Base-by-base conservation (phyloP, 2,113 vertebrate genomes). In the Manacus vitellinus region DNA sequence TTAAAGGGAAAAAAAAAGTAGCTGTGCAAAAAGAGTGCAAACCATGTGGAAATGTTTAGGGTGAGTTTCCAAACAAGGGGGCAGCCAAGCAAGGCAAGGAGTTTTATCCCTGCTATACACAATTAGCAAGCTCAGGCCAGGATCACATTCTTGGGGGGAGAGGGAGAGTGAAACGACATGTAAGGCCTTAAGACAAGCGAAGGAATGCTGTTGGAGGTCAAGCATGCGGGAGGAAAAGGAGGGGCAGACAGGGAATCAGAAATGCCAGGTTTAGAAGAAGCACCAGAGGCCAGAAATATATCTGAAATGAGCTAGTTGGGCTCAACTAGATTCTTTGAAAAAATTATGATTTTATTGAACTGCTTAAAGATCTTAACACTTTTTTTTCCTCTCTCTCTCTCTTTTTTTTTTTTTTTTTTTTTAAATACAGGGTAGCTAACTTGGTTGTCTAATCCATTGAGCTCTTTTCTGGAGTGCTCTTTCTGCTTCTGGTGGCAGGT, bases 31-130 rank as follows among this genome's bases (percentile, higher is more conserved):
- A 96, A 94, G 85, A 92, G 89, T 88, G 62, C 76, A 95, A 96
- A 85, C 84, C 97, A 98, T 97, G 94, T 98, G 97, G 97, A 97
- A 98, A 97, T 96, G 79, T 96, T 98, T 98, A 97, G 90, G 90
- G 86, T 97, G 91, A 95, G 55, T 95, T 96, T 97, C 91, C 88
- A 96, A 98, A 93, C 76, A 89, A 96, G 85, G 47, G 88, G 86
- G 89, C 94, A 97, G 96, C 95, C 97, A 96, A 97, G 96, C 39
- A 0, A 97, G 95, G 92, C 92, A 94, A 97, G 89, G 33, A 95
- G 92, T 93, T 97, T 95, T 97, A 97, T 94, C 83, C 95, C 94
- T 65, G 85, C 94, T 96, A 92, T 77, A 97, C 90, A 95, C 87
- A 97, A 95, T 96, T 96, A 95, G 78, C 94, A 95, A 95, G 85